Conservation (phyloP, 2,113 vertebrate species). For the Gadus macrocephalus region DNA sequence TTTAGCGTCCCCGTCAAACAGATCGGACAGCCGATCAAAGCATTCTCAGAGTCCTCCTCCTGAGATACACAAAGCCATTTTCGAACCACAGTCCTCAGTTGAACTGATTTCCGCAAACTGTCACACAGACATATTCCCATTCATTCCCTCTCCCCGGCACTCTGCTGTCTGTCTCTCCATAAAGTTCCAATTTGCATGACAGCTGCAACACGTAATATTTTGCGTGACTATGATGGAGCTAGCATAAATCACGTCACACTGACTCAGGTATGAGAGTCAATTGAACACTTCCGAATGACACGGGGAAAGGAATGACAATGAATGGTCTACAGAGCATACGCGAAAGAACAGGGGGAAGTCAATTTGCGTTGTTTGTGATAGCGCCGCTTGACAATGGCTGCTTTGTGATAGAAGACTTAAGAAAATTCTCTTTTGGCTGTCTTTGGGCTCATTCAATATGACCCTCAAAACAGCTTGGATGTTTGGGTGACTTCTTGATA, state of each 20-base stretch:
- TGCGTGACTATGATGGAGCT: conserved; percentile 21
- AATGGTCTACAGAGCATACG: too few relatives aligned
- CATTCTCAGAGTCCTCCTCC: conserved; percentile 22
- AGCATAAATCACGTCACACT: conserved; percentile 32
- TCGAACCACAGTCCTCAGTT: conserved; percentile 7
- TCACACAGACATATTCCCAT: conserved; percentile 11
- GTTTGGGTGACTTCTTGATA: too few relatives aligned
- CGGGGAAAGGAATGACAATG: neutral
- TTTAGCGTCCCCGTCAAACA: neutral
- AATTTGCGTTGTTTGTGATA: too few relatives aligned
- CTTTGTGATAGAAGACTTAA: too few relatives aligned
- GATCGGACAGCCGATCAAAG: conserved; percentile 14
- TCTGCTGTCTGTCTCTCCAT: conserved; percentile 27
- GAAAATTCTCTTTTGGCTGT: too few relatives aligned
- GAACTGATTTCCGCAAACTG: conserved; percentile 15
- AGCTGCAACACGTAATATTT: conserved; percentile 30
- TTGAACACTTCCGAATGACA: conserved; percentile 14
- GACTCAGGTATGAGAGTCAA: conserved; percentile 25
- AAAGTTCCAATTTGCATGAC: conserved; percentile 42
- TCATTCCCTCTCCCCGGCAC: conserved; percentile 8
- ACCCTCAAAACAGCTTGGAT: too few relatives aligned
- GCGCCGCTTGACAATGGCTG: too few relatives aligned
- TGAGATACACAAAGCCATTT: conserved; percentile 7
- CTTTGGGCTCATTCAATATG: too few relatives aligned
- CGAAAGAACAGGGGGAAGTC: too few relatives aligned